Conservation (phyloP, 2,113 vertebrate species). For the Campylomormyrus numenius region DNA sequence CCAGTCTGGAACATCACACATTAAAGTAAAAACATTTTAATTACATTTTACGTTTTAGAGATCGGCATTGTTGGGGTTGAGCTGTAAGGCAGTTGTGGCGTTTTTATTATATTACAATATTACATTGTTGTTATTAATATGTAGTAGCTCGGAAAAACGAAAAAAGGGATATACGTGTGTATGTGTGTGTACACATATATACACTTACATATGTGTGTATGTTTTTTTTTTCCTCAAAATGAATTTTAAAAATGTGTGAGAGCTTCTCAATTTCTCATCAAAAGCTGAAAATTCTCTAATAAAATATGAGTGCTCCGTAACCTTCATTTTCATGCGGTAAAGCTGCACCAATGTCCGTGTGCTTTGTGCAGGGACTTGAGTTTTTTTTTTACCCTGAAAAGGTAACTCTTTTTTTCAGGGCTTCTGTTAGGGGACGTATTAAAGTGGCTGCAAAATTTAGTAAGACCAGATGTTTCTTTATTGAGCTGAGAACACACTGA, state of each 20-base stretch:
- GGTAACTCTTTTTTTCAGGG: not conserved
- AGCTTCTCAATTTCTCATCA: not conserved
- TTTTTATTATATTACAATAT: not conserved
- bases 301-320: not conserved
- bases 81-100: not conserved
- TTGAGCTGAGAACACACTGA: not conserved
- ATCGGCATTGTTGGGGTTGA: not conserved
- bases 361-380: not conserved
- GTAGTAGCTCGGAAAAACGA: not conserved
- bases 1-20: not conserved
- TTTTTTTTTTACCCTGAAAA: not conserved
- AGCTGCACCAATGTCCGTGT: not conserved
- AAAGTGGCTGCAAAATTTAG: not conserved
- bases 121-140: not conserved
- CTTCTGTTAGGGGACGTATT: not conserved
- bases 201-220: not conserved
- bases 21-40: not conserved
- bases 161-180: not conserved
- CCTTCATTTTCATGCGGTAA: not conserved
- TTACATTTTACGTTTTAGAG: not conserved
- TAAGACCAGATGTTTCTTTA: slow-evolving; percentile 1
- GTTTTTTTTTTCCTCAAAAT: not conserved
- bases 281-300: not conserved
- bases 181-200: not conserved
- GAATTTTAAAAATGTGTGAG: not conserved